Conservation (phyloP, 2,113 vertebrate species). For the Panurus biarmicus region DNA sequence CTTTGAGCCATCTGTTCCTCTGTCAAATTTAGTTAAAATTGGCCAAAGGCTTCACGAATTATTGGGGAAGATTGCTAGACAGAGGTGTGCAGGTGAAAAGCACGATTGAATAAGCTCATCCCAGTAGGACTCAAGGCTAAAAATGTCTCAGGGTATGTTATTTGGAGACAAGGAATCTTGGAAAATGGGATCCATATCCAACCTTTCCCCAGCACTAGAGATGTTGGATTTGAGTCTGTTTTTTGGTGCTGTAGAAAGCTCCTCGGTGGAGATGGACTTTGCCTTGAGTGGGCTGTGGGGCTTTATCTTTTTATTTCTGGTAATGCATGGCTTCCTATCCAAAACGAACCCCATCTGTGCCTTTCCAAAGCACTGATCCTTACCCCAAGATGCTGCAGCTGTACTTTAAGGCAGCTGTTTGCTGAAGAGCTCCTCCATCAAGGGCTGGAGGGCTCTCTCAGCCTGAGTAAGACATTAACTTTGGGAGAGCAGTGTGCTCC, state of each 20-base stretch:
- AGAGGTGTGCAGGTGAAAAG: slow-evolving; percentile 10
- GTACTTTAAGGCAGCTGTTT: not conserved
- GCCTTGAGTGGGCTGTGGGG: not conserved
- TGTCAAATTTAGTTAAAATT: slow-evolving; percentile 53
- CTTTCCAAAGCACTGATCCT: not conserved
- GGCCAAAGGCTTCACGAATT: slow-evolving; percentile 39
- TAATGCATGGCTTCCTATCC: not conserved
- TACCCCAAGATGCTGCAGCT: not conserved
- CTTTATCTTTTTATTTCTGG: not conserved
- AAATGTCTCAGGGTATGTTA: not conserved
- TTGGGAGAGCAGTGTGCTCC: not conserved
- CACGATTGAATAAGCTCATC: not conserved
- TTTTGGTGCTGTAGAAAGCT: not conserved
- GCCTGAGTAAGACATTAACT: not conserved
- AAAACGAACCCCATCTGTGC: not conserved
- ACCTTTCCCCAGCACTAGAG: fast-evolving
- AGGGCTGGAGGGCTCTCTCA: not conserved
- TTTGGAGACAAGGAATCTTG: not conserved
- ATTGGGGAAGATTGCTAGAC: slow-evolving; percentile 21
- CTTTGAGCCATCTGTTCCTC: slow-evolving; percentile 55
- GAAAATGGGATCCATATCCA: not conserved
- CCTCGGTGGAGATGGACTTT: not conserved
- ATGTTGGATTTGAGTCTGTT: no score
- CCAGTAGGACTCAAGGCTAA: not conserved
- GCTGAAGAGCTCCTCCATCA: not conserved